phyloP scores from a whole-genome alignment of 2,888 invertebrate genomes.

The Caradrina clavipalpis region DNA sequence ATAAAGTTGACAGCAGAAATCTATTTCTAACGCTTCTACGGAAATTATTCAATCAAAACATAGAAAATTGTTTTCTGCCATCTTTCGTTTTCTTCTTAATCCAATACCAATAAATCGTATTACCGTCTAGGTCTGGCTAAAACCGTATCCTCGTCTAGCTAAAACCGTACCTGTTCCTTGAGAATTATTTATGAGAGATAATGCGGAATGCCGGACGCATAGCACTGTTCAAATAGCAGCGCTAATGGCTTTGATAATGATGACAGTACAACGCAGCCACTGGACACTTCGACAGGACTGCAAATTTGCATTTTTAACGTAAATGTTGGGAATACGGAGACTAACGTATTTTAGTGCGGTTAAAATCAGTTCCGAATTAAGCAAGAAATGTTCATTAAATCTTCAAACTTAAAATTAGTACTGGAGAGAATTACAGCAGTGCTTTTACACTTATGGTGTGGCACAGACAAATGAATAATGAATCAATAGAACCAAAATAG shows the following conservation, averaged over 20 bases:
- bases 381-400: not conserved
- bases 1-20: not conserved
- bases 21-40: not conserved
- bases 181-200: not conserved
- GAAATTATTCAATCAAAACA: not conserved
- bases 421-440: no score
- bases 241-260: slow-evolving; percentile 1
- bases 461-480: no score
- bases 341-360: not conserved
- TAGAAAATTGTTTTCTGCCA: not conserved
- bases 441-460: not conserved
- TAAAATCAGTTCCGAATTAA: not conserved
- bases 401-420: not conserved
- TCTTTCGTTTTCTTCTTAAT: not conserved
- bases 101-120: not conserved
- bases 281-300: not conserved
- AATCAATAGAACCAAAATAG: no score
- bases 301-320: not conserved
- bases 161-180: no score
- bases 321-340: not conserved
- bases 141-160: no score
- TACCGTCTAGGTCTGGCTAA: no score
- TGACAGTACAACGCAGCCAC: slow-evolving; percentile 4
- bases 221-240: not conserved
- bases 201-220: not conserved